Evolutionary conservation across 2,888 invertebrate genomes (phyloP).

Genomic region (Philonicus albiceps): DNA sequence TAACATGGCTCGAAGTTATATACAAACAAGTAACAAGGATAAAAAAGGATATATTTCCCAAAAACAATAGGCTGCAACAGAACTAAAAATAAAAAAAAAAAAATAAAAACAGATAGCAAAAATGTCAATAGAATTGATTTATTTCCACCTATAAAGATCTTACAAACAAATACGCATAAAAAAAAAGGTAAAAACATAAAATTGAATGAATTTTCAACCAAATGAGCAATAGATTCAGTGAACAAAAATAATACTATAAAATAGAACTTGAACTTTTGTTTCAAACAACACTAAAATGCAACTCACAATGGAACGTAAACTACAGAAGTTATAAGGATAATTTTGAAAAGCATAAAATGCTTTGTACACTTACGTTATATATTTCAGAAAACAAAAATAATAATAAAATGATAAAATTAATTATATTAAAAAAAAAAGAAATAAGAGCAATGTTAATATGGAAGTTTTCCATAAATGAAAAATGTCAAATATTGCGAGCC

Average conservation of each 20-base stretch:
- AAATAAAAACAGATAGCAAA: slow-evolving; percentile 32
- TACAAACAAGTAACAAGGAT: neutral
- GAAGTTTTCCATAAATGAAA: slow-evolving; percentile 45
- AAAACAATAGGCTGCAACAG: slow-evolving; percentile 43
- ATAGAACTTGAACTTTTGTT: neutral
- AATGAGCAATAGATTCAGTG: slow-evolving; percentile 14
- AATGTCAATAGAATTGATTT: slow-evolving; percentile 8
- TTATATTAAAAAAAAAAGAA: slow-evolving; percentile 20
- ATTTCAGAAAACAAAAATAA: neutral
- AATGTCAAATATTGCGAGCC: slow-evolving; percentile 32
- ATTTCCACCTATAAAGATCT: neutral
- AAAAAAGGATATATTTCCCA: slow-evolving; percentile 30
- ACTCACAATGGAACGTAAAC: slow-evolving; percentile 4
- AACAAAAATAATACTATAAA: neutral
- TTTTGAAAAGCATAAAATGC: slow-evolving; percentile 25
- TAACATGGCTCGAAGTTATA: neutral
- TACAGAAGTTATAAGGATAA: neutral
- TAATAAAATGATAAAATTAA: neutral
- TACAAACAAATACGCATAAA: neutral
- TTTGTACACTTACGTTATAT: slow-evolving; percentile 20
- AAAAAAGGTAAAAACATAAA: slow-evolving; percentile 8
- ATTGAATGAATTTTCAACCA: slow-evolving; percentile 8
- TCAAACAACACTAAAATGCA: neutral
- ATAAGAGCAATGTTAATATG: slow-evolving; percentile 27
- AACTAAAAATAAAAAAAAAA: slow-evolving; percentile 32